Conservation (phyloP, 1,140 invertebrate species). For the Brachionus asplanchnoidis region DNA sequence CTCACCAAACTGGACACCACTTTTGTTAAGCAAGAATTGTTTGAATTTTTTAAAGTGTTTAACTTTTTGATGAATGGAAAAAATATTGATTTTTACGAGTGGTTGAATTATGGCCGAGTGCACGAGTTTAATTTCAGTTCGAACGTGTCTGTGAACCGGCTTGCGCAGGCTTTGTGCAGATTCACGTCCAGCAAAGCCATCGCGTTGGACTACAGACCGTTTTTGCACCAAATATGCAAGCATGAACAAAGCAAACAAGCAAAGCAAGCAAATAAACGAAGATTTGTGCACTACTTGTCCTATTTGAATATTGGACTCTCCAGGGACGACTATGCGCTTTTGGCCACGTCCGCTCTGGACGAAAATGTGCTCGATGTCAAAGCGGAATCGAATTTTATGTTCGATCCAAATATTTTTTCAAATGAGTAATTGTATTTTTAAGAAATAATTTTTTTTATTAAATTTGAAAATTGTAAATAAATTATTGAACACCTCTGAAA, state of each 20-base stretch:
- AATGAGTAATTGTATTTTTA: background rate
- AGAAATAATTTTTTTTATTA: background rate
- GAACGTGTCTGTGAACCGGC: background rate
- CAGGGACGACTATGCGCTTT: background rate
- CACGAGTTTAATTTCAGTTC: background rate
- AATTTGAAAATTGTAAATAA: background rate
- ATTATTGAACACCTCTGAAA: background rate
- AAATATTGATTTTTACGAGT: background rate
- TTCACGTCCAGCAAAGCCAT: background rate
- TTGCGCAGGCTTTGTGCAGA: background rate
- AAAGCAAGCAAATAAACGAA: background rate
- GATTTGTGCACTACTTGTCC: background rate
- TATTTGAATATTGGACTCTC: background rate
- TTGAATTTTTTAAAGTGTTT: background rate
- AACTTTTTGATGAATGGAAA: background rate
- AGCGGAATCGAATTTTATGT: background rate
- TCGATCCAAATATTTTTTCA: conserved; percentile 6
- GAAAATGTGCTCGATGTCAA: background rate
- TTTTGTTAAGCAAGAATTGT: background rate
- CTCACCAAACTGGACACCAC: background rate
- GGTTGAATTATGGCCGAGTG: background rate
- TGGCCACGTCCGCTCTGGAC: background rate
- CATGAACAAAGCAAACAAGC: background rate
- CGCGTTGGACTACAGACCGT: conserved; percentile 14
- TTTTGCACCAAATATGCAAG: conserved; percentile 12